Evolutionary conservation across 2,888 invertebrate species (phyloP).

Genomic region (Alsophila aescularia): DNA sequence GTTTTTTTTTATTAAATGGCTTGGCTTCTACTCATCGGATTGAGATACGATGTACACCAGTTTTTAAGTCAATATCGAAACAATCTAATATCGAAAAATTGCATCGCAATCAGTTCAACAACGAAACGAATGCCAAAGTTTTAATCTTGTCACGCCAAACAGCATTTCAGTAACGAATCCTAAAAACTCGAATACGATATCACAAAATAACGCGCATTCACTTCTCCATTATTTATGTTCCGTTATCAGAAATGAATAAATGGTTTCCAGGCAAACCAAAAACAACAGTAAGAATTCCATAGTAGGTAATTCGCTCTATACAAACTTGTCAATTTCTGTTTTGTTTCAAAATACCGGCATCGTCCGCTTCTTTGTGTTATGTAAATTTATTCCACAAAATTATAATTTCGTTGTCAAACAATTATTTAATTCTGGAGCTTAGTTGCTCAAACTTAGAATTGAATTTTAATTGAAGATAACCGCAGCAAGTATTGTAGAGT

Average conservation of each 20-base stretch:
- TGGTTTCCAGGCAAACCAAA: constrained; percentile 29
- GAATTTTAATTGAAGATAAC: constrained; percentile 21
- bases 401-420: constrained; percentile 22
- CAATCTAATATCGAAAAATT: too few relatives aligned
- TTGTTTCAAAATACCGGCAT: constrained; percentile 33
- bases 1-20: too few relatives aligned
- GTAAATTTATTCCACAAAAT: constrained; percentile 37
- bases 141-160: too few relatives aligned
- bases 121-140: too few relatives aligned
- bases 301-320: too few relatives aligned
- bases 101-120: too few relatives aligned
- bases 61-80: too few relatives aligned
- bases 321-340: constrained; percentile 34
- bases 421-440: constrained; percentile 27
- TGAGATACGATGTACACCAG: too few relatives aligned
- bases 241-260: constrained; percentile 38
- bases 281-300: constrained; percentile 44
- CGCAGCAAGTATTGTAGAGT: constrained; percentile 4
- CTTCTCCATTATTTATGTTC: constrained; percentile 34
- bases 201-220: too few relatives aligned
- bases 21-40: too few relatives aligned
- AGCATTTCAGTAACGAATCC: too few relatives aligned
- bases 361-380: constrained; percentile 37
- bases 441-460: constrained; percentile 20
- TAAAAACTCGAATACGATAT: too few relatives aligned